These are phyloP conservation scores for Diorhabda sublineata DNA, from an alignment of 1,140 invertebrate genomes.

Conservation along the genomic window DNA sequence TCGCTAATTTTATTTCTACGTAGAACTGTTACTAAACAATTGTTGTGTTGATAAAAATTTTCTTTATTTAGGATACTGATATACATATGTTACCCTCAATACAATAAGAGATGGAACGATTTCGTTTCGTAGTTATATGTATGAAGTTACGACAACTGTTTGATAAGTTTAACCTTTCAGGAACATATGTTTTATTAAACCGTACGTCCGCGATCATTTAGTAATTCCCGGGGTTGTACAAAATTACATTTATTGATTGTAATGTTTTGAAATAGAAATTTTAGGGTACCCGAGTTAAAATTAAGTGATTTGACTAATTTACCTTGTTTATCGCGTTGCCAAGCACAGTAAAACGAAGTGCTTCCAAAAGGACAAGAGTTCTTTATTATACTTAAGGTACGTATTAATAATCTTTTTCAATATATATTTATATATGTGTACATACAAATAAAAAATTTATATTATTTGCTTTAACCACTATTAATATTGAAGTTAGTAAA, in stretches of 20 bases:
- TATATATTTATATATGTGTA: too few species aligned
- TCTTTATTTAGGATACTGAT: too few species aligned
- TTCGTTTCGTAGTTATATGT: too few species aligned
- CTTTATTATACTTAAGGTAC: not conserved
- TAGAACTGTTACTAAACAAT: too few species aligned
- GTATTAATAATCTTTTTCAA: not conserved
- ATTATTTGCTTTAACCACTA: too few species aligned
- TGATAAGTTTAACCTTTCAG: not conserved
- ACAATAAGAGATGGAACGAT: too few species aligned
- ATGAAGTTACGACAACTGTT: not conserved
- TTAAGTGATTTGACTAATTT: constrained; percentile 1
- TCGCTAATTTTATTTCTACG: too few species aligned
- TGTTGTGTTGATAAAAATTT: too few species aligned
- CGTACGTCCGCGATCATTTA: not conserved
- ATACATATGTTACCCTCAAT: too few species aligned
- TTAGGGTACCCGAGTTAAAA: not conserved
- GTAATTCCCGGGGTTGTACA: constrained; percentile 1
- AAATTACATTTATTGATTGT: constrained; percentile 3
- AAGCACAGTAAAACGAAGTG: not conserved
- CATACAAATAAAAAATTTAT: too few species aligned
- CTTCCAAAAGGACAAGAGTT: not conserved
- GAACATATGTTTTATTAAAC: not conserved
- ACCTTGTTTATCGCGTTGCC: not conserved
- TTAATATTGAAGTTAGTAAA: too few species aligned
- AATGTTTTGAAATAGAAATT: constrained; percentile 3